Base-by-base conservation (phyloP, 2,888 invertebrate species). In the Mesoligia furuncula region DNA sequence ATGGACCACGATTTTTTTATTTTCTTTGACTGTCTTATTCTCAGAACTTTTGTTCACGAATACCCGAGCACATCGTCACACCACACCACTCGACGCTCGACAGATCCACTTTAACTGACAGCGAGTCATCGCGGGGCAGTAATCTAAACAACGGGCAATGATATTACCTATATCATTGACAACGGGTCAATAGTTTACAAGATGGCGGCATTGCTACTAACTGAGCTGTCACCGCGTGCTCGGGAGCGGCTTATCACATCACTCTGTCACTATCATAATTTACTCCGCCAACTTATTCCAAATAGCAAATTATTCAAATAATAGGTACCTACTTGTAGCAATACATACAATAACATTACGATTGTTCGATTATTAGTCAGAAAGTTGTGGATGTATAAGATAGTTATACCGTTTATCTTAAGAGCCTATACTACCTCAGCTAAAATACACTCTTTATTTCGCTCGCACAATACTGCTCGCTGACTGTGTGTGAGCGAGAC, bases 401-500 rank as follows among this genome's bases (percentile, higher is more conserved):
- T 13, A 75, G 31, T 45, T 45, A 11, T n/a, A 67, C 24, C 39
- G 24, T 31, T 62, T 62, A 75, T 75, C n/a, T n/a, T n/a, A n/a
- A n/a, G n/a, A n/a, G n/a, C n/a, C n/a, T n/a, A n/a, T n/a, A n/a
- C n/a, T n/a, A n/a, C n/a, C n/a, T n/a, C n/a, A n/a, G n/a, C n/a
- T n/a, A n/a, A n/a, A n/a, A n/a, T n/a, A n/a, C n/a, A n/a, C n/a
- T n/a, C n/a, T n/a, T n/a, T n/a, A n/a, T n/a, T n/a, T n/a, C n/a
- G n/a, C n/a, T n/a, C n/a, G n/a, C n/a, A n/a, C n/a, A n/a, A n/a
- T n/a, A n/a, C n/a, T n/a, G n/a, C n/a, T n/a, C n/a, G n/a, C n/a
- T n/a, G n/a, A n/a, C n/a, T n/a, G n/a, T n/a, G n/a, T n/a, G n/a
- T n/a, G n/a, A n/a, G n/a, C n/a, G n/a, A n/a, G n/a, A n/a, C n/a